phyloP scores from a whole-genome alignment of 1,140 invertebrate genomes.

The Drosophila seguyi region DNA sequence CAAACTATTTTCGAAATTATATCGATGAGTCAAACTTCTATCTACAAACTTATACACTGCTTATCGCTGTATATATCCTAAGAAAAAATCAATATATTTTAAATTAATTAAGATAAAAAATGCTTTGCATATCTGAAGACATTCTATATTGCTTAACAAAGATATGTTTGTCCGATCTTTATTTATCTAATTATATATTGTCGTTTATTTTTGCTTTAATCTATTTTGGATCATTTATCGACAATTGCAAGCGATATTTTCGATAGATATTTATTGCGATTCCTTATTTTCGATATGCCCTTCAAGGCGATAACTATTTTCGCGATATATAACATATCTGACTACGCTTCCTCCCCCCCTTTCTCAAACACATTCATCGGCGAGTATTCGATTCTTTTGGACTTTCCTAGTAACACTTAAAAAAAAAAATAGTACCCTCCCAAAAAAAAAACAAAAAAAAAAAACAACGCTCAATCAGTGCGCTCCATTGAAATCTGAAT shows the following conservation, averaged over 20 bases:
- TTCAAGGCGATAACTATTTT: background rate
- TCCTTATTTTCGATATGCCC: constrained; percentile 7
- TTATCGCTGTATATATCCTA: background rate
- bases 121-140: background rate
- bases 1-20: background rate
- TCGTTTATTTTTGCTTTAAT: background rate
- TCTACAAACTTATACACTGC: background rate
- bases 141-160: background rate
- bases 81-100: background rate
- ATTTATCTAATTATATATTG: background rate
- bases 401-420: constrained; percentile 7
- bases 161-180: background rate
- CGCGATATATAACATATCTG: constrained; percentile 2
- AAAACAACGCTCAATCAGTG: constrained; percentile 30
- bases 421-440: background rate
- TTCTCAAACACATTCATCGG: constrained; percentile 32
- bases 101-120: background rate
- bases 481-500: constrained; percentile 38
- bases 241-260: background rate
- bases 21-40: background rate
- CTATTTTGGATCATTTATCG: background rate
- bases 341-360: constrained; percentile 11
- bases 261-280: constrained; percentile 15
- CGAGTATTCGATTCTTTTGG: constrained; percentile 26
- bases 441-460: constrained; percentile 1